These are phyloP conservation scores for Brachypterus glaber DNA, from an alignment of 2,888 invertebrate genomes.

Conservation along the genomic window DNA sequence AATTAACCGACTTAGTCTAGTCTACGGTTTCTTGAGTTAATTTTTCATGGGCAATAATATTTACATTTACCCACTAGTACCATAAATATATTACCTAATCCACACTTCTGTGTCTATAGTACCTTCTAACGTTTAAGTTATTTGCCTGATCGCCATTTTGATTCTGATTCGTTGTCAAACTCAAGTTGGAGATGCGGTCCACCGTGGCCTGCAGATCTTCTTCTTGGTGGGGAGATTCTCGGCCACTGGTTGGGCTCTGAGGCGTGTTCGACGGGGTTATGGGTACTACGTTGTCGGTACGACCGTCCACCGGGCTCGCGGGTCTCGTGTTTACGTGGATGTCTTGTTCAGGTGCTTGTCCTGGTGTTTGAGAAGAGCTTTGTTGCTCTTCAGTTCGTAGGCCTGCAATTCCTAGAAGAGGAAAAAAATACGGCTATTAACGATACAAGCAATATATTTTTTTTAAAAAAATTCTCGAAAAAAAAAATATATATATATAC, in stretches of 20 bases:
- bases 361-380: slow-evolving; percentile 3
- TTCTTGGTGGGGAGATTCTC: slow-evolving; percentile 30
- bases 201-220: slow-evolving; percentile 29
- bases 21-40: no score
- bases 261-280: slow-evolving; percentile 34
- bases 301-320: slow-evolving; percentile 22
- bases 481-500: no score
- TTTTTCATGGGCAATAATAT: no score
- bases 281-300: slow-evolving; percentile 23
- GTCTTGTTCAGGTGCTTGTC: slow-evolving; percentile 11
- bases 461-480: no score
- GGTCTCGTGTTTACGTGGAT: slow-evolving; percentile 11
- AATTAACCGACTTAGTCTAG: no score
- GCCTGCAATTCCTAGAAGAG: slow-evolving; percentile 30
- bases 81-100: no score
- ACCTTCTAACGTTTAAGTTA: neutral
- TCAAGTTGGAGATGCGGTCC: slow-evolving; percentile 28
- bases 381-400: slow-evolving; percentile 23
- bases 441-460: no score
- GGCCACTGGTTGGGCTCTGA: slow-evolving; percentile 32
- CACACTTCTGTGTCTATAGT: slow-evolving; percentile 2
- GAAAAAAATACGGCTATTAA: no score
- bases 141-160: neutral
- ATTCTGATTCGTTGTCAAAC: slow-evolving; percentile 12
- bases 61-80: no score